Evolutionary conservation across 2,113 vertebrate genomes (phyloP), one percentile per base, ranked within the genome.

Genomic region (Syngnathus scovelli): DNA sequence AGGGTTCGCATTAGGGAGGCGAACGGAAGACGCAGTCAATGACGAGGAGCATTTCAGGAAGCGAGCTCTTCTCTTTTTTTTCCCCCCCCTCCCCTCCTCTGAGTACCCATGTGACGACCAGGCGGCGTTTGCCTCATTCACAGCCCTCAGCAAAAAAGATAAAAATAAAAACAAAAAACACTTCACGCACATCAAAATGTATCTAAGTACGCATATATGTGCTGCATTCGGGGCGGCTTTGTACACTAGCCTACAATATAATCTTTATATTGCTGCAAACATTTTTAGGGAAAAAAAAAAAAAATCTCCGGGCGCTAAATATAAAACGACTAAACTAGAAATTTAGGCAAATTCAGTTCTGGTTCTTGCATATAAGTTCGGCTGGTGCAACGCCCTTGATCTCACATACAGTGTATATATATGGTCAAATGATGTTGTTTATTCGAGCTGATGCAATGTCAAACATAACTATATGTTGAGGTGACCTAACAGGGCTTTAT

Each of bases 1-100:
- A 66, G 12, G 48, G 27, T 27, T 16, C 46, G 46, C 36, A 37
- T 27, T 6, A 6, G 18, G 36, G 36, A 9, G 37, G 64, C 52
- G 10, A 48, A 61, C 54, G 27, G 63, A 61, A 61, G 19, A 64
- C 69, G 66, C 55, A 59, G 66, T 44, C 43, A 27, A 62, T 56
- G 76, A 69, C 78, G 71, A 79, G 56, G 74, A 86, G 83, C 85
- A 80, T 89, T 89, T 89, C 90, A 92, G 88, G 90, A 90, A 92
- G 90, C 89, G 84, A 70, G 6, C 55, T 36, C 1, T 27, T 27
- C 6, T 27, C 72, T 54, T 72, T 63, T 79, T 52, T n/a, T 33
- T 16, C 38, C 55, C 75, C 21, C 41, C 43, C 23, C 41, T 23
- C 5, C 21, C 66, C 48, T 68, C 54, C 80, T 77, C 54, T 67